Conservation (phyloP, 2,888 invertebrate species). For the Rotaria macrura region DNA sequence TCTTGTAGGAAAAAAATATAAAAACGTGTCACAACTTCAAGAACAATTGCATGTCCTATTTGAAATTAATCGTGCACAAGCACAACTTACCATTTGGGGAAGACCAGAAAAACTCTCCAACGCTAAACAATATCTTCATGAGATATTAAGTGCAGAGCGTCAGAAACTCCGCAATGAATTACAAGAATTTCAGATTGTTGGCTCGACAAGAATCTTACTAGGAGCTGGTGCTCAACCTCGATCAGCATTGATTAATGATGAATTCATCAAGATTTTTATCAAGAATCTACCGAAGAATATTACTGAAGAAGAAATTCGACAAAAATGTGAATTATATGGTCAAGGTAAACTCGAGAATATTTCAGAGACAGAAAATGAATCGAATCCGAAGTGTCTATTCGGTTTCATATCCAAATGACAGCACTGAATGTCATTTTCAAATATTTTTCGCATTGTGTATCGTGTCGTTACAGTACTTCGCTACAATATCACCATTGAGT, state of each 20-base stretch:
- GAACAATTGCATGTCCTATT: neutral
- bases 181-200: neutral
- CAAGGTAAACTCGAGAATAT: neutral
- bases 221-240: neutral
- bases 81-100: neutral
- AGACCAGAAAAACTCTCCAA: neutral
- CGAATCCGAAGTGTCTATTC: too few species aligned
- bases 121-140: neutral
- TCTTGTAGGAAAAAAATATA: neutral
- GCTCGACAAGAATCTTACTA: neutral
- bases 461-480: too few species aligned
- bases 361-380: too few species aligned
- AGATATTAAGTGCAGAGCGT: neutral
- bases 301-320: neutral
- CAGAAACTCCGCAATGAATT: neutral
- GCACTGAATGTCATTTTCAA: too few species aligned
- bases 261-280: neutral
- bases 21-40: neutral
- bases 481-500: too few species aligned
- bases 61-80: neutral
- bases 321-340: neutral
- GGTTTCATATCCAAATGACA: too few species aligned
- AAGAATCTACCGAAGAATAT: neutral
- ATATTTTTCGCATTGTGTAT: too few species aligned
- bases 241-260: neutral